Evolutionary conservation across 1,140 invertebrate genomes (phyloP), one percentile per base, ranked within the genome.

Genomic region (Drosophila lacteicornis): DNA sequence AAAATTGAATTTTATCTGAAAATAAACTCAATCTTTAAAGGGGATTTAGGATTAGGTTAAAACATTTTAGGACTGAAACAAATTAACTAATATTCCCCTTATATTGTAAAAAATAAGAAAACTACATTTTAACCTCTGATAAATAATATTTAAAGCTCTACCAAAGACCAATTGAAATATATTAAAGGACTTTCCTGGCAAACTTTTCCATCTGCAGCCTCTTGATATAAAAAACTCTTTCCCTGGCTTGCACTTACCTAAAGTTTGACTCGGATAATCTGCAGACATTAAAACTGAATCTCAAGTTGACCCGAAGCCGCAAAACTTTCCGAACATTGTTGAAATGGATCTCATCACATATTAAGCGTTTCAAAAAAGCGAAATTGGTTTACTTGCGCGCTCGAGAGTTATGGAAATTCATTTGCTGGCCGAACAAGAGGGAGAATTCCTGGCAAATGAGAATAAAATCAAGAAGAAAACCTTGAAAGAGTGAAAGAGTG

Each of bases 401-500:
- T n/a, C 46, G 36, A 75, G 65, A 71, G 50, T 76, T 60, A 69
- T 87, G 83, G 69, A 86, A 86, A 86, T 86, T 82, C 79, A 82
- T 87, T 75, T 87, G 51, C 66, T 40, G 53, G 50, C 50, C 42
- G 47, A 68, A 49, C 55, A 76, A 86, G 75, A 82, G 58, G 76
- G 42, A 76, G 73, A 77, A 88, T 56, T 58, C 43, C 55, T 62
- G 56, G 70, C 70, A 73, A 79, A 87, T 82, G 66, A 57, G 59
- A 55, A 57, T 58, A 53, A 74, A 77, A 69, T 43, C 55, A 62
- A 82, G 53, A 43, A 40, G 67, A 58, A 47, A 63, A 47, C 38
- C 27, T 45, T 57, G 53, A 56, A 40, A n/a, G 53, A 56, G 36
- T 40, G 33, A 56, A 40, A n/a, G 53, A 56, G 36, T 40, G 33